phyloP scores from a whole-genome alignment of 1,140 invertebrate genomes.

The Magallana gigas region DNA sequence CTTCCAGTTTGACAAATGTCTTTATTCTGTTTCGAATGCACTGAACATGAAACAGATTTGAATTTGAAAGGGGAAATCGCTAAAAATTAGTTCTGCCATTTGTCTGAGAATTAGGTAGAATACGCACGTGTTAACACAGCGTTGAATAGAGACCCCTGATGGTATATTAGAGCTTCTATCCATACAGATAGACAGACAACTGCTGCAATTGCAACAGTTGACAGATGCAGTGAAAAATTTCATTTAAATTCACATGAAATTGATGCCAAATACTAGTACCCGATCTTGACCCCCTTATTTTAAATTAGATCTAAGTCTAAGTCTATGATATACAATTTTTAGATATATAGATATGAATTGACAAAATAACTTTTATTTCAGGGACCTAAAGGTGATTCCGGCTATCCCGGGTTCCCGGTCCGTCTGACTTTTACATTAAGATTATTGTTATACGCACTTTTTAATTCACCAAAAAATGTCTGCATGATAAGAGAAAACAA shows the following conservation, averaged over 20 bases:
- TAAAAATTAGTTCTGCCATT: conserved; percentile 4
- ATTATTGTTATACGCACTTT: not conserved
- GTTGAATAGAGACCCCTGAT: too few relatives aligned
- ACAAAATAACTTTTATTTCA: conserved; percentile 50
- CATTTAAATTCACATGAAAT: too few relatives aligned
- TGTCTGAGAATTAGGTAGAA: not conserved
- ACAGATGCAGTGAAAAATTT: too few relatives aligned
- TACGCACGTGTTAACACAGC: too few relatives aligned
- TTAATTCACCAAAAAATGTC: not conserved
- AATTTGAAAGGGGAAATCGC: conserved; percentile 7
- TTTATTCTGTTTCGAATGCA: conserved; percentile 29
- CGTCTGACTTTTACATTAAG: conserved; percentile 29
- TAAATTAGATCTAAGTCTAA: too few relatives aligned
- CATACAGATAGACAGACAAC: too few relatives aligned
- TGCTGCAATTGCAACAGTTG: too few relatives aligned
- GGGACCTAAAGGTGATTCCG: conserved; percentile 55
- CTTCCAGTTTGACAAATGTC: conserved; percentile 5
- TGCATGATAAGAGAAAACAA: not conserved
- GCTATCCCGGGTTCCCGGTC: conserved; percentile 63
- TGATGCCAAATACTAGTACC: too few relatives aligned
- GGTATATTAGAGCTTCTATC: too few relatives aligned
- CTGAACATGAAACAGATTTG: not conserved
- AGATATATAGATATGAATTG: too few relatives aligned
- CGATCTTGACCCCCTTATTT: too few relatives aligned
- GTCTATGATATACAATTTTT: too few relatives aligned